These are phyloP conservation scores for Xylota segnis DNA, from an alignment of 2,888 invertebrate genomes.

Conservation along the genomic window DNA sequence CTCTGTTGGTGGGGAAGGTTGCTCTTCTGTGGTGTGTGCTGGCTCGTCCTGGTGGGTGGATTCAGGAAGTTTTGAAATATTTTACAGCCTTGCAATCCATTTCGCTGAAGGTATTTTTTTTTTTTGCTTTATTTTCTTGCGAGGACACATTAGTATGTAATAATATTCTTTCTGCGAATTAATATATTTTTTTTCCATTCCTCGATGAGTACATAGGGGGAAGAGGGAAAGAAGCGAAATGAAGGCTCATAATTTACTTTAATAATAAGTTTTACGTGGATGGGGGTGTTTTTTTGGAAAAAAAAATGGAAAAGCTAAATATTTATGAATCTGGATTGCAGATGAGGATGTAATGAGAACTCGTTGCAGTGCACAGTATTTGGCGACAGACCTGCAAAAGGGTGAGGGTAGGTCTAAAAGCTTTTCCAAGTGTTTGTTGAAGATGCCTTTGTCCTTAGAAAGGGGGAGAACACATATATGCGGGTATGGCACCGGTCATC, in stretches of 20 bases:
- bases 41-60: slow-evolving; percentile 26
- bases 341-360: not conserved
- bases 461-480: no score
- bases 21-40: slow-evolving; percentile 24
- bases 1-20: slow-evolving; percentile 35
- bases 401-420: no score
- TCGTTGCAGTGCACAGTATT: not conserved
- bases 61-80: slow-evolving; percentile 53
- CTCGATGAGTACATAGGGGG: not conserved
- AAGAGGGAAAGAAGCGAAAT: not conserved
- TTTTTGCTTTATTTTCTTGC: not conserved
- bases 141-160: slow-evolving; percentile 61
- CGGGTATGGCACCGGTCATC: no score
- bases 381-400: not conserved
- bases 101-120: not conserved
- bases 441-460: no score
- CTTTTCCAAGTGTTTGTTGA: no score
- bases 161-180: slow-evolving; percentile 40
- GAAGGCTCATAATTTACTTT: not conserved
- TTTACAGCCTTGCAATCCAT: slow-evolving; percentile 44
- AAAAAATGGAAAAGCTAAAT: not conserved
- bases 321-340: not conserved
- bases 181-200: slow-evolving; percentile 11
- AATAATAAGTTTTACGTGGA: not conserved
- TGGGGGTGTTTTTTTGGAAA: not conserved